Evolutionary conservation across 2,888 invertebrate species (phyloP).

Genomic region (Agrotis segetum): DNA sequence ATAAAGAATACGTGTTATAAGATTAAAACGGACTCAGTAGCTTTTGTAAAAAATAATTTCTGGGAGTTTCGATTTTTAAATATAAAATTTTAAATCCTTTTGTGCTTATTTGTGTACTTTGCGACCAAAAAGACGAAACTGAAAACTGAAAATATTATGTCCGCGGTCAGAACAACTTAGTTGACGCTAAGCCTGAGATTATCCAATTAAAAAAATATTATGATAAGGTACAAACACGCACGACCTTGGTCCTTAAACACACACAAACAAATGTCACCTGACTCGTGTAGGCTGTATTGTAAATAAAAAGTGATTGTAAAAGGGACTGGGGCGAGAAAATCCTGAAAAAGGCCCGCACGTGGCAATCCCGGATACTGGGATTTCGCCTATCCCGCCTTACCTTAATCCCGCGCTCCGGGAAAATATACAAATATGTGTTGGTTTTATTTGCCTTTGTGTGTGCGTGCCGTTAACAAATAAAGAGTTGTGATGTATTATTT

Average conservation of each 20-base stretch:
- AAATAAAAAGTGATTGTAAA: slow-evolving; percentile 70
- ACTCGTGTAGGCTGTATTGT: slow-evolving; percentile 55
- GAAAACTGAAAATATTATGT: neutral
- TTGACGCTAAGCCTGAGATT: neutral
- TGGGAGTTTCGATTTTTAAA: slow-evolving; percentile 7
- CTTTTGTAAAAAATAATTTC: slow-evolving; percentile 30
- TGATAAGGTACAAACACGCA: slow-evolving; percentile 16
- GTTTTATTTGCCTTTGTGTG: slow-evolving; percentile 56
- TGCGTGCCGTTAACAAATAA: slow-evolving; percentile 56
- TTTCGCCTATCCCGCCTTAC: slow-evolving; percentile 80
- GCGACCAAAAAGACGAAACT: neutral
- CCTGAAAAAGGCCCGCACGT: slow-evolving; percentile 80
- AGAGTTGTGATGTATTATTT: slow-evolving; percentile 52
- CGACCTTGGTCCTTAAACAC: slow-evolving; percentile 52
- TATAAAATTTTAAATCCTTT: neutral
- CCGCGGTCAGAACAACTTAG: neutral
- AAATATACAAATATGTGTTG: slow-evolving; percentile 64
- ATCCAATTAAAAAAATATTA: slow-evolving; percentile 36
- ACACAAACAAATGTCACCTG: slow-evolving; percentile 48
- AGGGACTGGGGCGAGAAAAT: slow-evolving; percentile 76
- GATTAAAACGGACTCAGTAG: slow-evolving; percentile 51
- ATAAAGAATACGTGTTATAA: slow-evolving; percentile 53
- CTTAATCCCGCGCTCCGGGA: slow-evolving; percentile 77
- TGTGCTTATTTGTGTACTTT: neutral
- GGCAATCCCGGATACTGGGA: slow-evolving; percentile 80